A percentile compares a stretch with the other conserved stretches of the same genome.
phyloP scores from a whole-genome alignment of 2,113 vertebrate genomes.

The Felis chaus region DNA sequence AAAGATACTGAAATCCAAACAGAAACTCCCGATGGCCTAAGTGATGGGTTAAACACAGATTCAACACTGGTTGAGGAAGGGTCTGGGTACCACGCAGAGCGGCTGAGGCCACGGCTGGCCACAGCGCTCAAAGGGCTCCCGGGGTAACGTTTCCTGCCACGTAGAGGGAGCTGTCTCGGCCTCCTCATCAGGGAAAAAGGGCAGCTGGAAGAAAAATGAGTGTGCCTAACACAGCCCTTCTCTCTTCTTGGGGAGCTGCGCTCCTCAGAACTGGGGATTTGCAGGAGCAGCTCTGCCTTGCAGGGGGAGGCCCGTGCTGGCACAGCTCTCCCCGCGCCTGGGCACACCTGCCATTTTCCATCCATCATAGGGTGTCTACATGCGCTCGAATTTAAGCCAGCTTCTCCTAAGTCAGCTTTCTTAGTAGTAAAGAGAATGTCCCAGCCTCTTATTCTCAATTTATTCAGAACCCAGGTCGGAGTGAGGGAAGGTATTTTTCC shows the following conservation, averaged over 20 bases:
- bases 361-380: not conserved
- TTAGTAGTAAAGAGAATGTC: not conserved
- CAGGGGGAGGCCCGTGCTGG: no score
- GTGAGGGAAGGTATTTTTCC: not conserved
- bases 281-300: not conserved
- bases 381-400: not conserved
- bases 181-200: not conserved
- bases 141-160: not conserved
- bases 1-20: not conserved
- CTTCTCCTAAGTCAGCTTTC: not conserved
- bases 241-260: no score
- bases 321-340: no score
- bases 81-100: accelerated
- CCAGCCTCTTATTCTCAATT: not conserved
- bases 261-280: not conserved
- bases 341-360: not conserved
- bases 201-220: not conserved
- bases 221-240: not conserved
- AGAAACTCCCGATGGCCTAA: not conserved
- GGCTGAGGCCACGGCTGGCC: not conserved
- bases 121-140: no score
- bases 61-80: not conserved
- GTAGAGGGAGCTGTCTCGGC: not conserved
- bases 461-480: not conserved
- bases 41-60: not conserved